These are phyloP conservation scores for Grapholita molesta DNA, from an alignment of 1,140 invertebrate species.

Conservation along the genomic window DNA sequence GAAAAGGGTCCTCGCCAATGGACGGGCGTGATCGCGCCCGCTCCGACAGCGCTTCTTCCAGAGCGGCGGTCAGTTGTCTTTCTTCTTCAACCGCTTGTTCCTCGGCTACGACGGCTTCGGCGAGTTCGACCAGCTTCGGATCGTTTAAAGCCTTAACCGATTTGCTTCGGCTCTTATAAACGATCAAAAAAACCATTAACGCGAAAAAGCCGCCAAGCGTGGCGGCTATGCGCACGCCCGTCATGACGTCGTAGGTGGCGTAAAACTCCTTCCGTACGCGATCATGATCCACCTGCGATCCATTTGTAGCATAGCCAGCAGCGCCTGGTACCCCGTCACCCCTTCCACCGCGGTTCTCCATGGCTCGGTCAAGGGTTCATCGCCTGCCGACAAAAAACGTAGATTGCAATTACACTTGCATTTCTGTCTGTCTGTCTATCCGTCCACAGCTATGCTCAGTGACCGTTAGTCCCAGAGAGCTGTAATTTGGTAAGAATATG, in stretches of 20 bases:
- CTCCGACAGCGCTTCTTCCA: slow-evolving; percentile 83
- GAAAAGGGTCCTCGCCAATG: slow-evolving; percentile 72
- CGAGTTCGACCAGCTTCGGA: slow-evolving; percentile 81
- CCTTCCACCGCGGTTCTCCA: slow-evolving; percentile 69
- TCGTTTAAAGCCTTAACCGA: slow-evolving; percentile 84
- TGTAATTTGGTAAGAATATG: too few species aligned
- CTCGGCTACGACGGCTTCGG: slow-evolving; percentile 87
- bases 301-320: slow-evolving; percentile 55
- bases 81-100: slow-evolving; percentile 85
- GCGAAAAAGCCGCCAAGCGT: slow-evolving; percentile 93
- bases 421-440: too few species aligned
- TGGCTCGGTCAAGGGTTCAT: slow-evolving; percentile 70
- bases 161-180: slow-evolving; percentile 91
- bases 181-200: slow-evolving; percentile 90
- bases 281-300: slow-evolving; percentile 72
- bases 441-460: too few species aligned
- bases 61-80: slow-evolving; percentile 83
- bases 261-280: slow-evolving; percentile 88
- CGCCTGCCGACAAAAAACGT: slow-evolving; percentile 53
- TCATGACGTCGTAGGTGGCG: slow-evolving; percentile 94
- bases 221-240: slow-evolving; percentile 91
- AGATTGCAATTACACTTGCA: neutral
- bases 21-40: slow-evolving; percentile 69
- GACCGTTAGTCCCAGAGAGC: too few species aligned
- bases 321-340: slow-evolving; percentile 45